phyloP scores from a whole-genome alignment of 1,140 invertebrate genomes.

The Kradibia gibbosae region DNA sequence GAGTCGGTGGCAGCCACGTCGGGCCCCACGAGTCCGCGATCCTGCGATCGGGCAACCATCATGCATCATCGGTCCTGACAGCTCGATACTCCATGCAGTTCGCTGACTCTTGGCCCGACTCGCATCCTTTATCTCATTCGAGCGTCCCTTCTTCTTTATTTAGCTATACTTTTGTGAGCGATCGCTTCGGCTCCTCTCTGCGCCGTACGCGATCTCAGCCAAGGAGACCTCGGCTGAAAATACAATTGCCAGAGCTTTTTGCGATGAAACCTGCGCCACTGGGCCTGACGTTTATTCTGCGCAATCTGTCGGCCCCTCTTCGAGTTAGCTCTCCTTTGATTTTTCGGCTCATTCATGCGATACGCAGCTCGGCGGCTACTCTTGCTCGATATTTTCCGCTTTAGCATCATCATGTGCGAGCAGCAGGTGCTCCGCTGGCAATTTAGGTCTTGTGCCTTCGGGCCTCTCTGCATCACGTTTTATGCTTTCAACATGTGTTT shows the following conservation, averaged over 20 bases:
- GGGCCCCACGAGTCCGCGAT: not conserved
- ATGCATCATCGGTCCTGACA: constrained; percentile 21
- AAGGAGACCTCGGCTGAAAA: not conserved
- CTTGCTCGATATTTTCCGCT: no score
- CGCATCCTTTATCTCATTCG: not conserved
- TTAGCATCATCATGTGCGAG: not conserved
- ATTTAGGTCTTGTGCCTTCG: not conserved
- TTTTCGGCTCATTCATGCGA: no score
- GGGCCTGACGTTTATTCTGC: not conserved
- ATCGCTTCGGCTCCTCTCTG: not conserved
- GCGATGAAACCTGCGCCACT: no score
- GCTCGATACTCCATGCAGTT: constrained; percentile 5
- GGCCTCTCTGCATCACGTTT: not conserved
- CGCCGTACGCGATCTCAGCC: not conserved
- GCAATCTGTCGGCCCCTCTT: not conserved
- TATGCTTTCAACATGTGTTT: not conserved
- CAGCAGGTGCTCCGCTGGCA: not conserved
- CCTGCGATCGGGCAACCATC: not conserved
- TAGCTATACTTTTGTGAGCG: not conserved
- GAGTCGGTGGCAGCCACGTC: not conserved
- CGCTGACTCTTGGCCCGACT: not conserved
- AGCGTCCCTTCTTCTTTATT: not conserved
- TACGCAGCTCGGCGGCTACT: no score
- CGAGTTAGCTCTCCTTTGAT: not conserved
- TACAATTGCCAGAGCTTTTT: no score